These are phyloP conservation scores for Sarcophaga rosellei DNA, from an alignment of 2,888 invertebrate species.

Conservation along the genomic window DNA sequence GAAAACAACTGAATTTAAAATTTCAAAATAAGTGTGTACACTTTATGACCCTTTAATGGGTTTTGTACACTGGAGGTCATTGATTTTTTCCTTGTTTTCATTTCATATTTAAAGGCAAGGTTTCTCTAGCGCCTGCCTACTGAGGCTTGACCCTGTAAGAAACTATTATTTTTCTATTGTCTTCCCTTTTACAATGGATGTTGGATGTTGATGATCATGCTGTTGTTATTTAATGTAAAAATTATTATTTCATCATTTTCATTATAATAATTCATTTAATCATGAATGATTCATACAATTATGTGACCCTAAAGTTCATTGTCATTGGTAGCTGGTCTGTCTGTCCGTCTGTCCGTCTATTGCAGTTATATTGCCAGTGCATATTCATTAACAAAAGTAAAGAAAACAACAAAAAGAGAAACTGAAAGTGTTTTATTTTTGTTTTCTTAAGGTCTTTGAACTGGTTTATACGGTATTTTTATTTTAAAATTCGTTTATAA, in stretches of 20 bases:
- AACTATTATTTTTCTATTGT: conserved; percentile 1
- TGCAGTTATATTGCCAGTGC: background rate
- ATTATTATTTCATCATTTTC: conserved; percentile 23
- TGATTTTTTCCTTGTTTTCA: background rate
- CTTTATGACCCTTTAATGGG: background rate
- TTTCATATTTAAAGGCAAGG: no score
- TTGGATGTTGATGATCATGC: background rate
- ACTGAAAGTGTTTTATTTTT: conserved; percentile 22
- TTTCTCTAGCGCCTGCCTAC: no score
- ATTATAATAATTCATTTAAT: no score
- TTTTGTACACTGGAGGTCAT: background rate
- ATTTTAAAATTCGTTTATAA: no score
- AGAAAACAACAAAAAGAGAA: background rate
- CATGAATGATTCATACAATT: background rate
- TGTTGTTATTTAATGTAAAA: conserved; percentile 16
- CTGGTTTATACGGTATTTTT: background rate
- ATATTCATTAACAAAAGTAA: background rate
- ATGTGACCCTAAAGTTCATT: conserved; percentile 40
- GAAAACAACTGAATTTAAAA: no score
- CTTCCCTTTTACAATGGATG: conserved; percentile 12
- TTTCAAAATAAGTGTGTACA: no score
- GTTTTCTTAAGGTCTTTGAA: conserved; percentile 38
- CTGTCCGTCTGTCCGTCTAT: background rate
- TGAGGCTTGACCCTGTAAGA: background rate
- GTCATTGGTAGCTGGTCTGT: conserved; percentile 4